Conservation (phyloP, 2,888 invertebrate species). For the Drosophila leonis region DNA sequence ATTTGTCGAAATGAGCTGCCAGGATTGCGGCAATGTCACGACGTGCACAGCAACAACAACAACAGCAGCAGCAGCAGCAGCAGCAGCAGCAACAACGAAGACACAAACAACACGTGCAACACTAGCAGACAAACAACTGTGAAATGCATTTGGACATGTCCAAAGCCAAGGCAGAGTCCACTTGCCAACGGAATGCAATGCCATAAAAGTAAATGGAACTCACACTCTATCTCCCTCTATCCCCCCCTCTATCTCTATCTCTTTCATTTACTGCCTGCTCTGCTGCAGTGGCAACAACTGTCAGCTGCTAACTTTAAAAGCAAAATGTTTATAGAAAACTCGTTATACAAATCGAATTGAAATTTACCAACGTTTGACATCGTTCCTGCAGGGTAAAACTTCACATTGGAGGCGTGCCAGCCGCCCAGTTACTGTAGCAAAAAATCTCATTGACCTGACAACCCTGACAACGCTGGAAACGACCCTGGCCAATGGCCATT, state of each 20-base stretch:
- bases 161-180: slow-evolving; percentile 38
- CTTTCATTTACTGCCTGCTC: slow-evolving; percentile 1
- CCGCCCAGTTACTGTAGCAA: background rate
- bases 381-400: slow-evolving; percentile 33
- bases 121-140: slow-evolving; percentile 74
- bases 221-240: slow-evolving; percentile 3
- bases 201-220: slow-evolving; percentile 77
- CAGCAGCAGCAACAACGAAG: slow-evolving; percentile 13
- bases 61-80: slow-evolving; percentile 8
- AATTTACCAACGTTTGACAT: slow-evolving; percentile 66
- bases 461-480: slow-evolving; percentile 20
- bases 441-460: slow-evolving; percentile 16
- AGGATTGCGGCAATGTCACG: slow-evolving; percentile 71
- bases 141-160: slow-evolving; percentile 77
- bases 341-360: slow-evolving; percentile 80
- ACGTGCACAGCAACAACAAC: slow-evolving; percentile 32
- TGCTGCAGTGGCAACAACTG: slow-evolving; percentile 24
- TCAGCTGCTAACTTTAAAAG: slow-evolving; percentile 73
- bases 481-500: slow-evolving; percentile 37
- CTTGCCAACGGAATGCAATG: slow-evolving; percentile 53
- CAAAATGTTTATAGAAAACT: slow-evolving; percentile 81
- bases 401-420: slow-evolving; percentile 37
- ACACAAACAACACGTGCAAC: slow-evolving; percentile 21
- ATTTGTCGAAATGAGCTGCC: slow-evolving; percentile 80
- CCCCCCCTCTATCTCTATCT: background rate